Evolutionary conservation across 2,888 invertebrate genomes (phyloP), one percentile per base, ranked within the genome.

Genomic region (Epinotia ramella): DNA sequence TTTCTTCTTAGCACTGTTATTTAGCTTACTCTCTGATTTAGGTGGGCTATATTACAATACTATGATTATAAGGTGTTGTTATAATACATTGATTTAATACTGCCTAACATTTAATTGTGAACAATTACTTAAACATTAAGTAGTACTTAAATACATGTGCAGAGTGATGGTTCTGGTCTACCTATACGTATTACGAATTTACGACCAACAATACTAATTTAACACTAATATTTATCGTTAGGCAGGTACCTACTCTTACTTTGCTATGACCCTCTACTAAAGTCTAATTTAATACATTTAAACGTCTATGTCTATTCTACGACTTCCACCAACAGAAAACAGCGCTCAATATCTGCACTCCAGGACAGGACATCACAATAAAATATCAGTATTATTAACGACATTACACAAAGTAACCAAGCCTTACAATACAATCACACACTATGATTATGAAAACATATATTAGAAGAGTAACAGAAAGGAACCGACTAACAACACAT

Each of bases 281-380:
- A 11, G 7, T 56, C 40, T 20, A 44, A 59, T 16, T 49, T 13
- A 57, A 40, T 13, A 7, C 20, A 57, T 24, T 11, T 56, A 33
- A 16, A 49, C 6, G 16, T 49, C 49, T 5, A 49, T 33, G 40
- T 53, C 53, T 53, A 53, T 53, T 53, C 53, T 28, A 66, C 49
- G 44, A 65, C 40, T 57, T 53, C 60, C 40, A 60, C 59, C 4
- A 70, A 70, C 59, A 69, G 12, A 44, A 60, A 49, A 60, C 60
- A 53, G 5, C 49, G 24, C 70, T 71, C 49, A 53, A 59, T 40
- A 40, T 70, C 40, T 69, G 64, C 28, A 20, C 11, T 53, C 74
- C 46, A 74, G 20, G 59, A 70, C 74, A 59, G 24, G 24, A 70
- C 68, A 69, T 57, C 63, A 75, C 65, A 65, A 12, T 49, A 72